Evolutionary conservation across 2,113 vertebrate genomes (phyloP).

Genomic region (Tursiops truncatus): DNA sequence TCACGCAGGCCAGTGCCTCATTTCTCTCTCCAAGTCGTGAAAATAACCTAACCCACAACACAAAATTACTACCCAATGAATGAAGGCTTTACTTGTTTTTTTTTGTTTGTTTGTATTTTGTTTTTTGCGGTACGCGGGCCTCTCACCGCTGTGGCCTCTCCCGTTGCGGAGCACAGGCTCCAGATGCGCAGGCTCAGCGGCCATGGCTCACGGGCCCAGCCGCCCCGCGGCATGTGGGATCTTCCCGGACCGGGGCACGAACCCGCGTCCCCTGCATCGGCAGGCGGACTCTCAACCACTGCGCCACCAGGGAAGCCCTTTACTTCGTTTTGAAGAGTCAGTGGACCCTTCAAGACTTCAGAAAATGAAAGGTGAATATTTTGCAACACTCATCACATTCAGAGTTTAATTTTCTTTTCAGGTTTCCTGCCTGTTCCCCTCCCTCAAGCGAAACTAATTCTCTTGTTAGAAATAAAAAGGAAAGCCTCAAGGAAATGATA

Average conservation of each 20-base stretch:
- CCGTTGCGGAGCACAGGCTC: no score
- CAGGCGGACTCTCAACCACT: no score
- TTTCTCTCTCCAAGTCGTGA: neutral
- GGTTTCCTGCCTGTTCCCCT: neutral
- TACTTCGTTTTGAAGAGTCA: neutral
- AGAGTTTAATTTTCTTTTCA: neutral
- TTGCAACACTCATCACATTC: neutral
- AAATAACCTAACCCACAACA: neutral
- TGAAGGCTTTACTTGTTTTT: neutral
- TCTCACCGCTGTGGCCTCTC: no score
- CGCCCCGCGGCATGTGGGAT: no score
- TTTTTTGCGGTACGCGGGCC: no score
- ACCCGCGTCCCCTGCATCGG: no score
- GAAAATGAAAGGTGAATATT: neutral
- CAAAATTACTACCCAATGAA: neutral
- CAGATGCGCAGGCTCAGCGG: no score
- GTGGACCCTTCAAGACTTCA: neutral
- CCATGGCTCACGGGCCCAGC: no score
- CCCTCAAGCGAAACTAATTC: neutral
- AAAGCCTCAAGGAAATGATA: neutral
- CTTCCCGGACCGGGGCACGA: no score
- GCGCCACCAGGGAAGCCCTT: neutral
- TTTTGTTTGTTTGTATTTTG: no score
- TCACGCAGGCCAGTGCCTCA: neutral
- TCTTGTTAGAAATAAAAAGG: neutral